Evolutionary conservation across 2,797 vertebrate genomes (phyloP), one percentile per base, ranked within the genome.

Genomic region (Nannoperca obscura): DNA sequence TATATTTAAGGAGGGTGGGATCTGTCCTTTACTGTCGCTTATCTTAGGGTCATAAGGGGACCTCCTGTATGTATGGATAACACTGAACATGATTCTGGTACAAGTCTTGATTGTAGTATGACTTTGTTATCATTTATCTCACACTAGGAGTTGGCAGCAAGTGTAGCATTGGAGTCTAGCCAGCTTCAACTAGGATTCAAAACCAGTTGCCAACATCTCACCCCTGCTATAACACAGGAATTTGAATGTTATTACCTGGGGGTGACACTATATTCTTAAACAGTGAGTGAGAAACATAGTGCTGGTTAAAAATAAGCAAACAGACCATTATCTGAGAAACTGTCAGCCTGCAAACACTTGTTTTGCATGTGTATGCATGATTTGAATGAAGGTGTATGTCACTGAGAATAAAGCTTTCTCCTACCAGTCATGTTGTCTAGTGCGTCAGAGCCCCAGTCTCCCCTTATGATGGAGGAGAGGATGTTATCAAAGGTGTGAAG

Each of bases 351-450:
- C 19, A 44, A 63, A 24, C 24, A 34, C 1, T 24, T 71, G 19
- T 42, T 55, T 44, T 42, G 8, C 27, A 40, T 40, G 46, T 44
- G 8, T 52, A 27, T 13, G 24, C 34, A 20, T 38, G 38, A 75
- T 17, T 9, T 49, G 9, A 70, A 32, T 19, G 27, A 15, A 22
- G 20, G 59, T 67, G 1, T 34, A 8, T 58, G 32, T 63, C 38
- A 70, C 44, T 4, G 9, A 61, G 44, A 63, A 30, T 12, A 22
- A 0, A 68, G 32, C 52, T 19, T 36, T 78, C 15, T 71, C 72
- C 91, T 96, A 99, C 98, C 98, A 92, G 95, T 87, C 95, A 98
- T 95, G 88, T 96, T 97, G 65, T 97, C 96, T 13, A 97, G 88
- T 59, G 96, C 85, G 15, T 98, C 97, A 46, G 97, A 97, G 74